These are phyloP conservation scores for Penaeus indicus DNA, from an alignment of 1,140 invertebrate species.

Conservation along the genomic window DNA sequence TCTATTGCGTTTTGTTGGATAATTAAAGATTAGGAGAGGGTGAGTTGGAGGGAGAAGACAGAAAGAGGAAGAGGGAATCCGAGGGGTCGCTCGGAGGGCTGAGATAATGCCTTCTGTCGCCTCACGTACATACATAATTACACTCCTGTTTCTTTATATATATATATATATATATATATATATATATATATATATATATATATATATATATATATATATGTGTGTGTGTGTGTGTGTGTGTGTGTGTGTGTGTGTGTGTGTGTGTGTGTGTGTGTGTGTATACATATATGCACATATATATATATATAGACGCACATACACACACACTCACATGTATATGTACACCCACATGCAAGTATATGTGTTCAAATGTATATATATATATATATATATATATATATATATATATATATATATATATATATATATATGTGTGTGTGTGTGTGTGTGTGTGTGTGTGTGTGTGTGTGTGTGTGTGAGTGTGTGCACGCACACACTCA, in stretches of 20 bases:
- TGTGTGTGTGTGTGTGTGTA: neutral
- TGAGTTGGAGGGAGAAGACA: too few relatives aligned
- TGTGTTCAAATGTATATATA: neutral
- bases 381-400: neutral
- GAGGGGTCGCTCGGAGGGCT: too few relatives aligned
- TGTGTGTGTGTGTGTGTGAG: too few relatives aligned
- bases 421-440: too few relatives aligned
- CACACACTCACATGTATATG: neutral
- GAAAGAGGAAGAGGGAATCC: too few relatives aligned
- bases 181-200: constrained; percentile 26
- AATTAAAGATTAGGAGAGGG: too few relatives aligned
- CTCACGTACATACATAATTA: neutral
- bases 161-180: constrained; percentile 26
- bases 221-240: too few relatives aligned
- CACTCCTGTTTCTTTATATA: neutral
- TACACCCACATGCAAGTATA: neutral
- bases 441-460: neutral
- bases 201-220: neutral
- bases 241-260: too few relatives aligned
- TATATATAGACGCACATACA: neutral
- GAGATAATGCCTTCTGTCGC: too few relatives aligned
- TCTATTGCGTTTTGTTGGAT: too few relatives aligned
- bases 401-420: neutral
- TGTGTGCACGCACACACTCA: neutral
- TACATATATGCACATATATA: constrained; percentile 2